These are phyloP conservation scores for Cherax destructor DNA, from an alignment of 1,140 invertebrate species.

Conservation along the genomic window DNA sequence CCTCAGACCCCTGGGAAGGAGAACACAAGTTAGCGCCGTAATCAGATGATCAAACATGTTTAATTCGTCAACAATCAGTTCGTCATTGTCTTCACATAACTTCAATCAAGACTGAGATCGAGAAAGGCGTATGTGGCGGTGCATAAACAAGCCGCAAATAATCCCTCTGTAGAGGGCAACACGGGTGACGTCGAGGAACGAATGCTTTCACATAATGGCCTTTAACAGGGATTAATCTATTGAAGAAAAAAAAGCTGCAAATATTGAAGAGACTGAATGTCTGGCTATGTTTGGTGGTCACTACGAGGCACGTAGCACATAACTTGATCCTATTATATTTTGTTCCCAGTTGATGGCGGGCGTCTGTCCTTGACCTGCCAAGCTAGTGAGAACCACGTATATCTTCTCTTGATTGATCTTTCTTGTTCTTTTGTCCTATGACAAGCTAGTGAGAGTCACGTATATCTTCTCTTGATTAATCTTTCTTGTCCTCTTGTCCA, in stretches of 20 bases:
- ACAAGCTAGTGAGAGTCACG: no score
- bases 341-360: background rate
- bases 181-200: background rate
- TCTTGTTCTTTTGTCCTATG: background rate
- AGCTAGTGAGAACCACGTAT: background rate
- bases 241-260: slow-evolving; percentile 30
- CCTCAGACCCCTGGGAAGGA: slow-evolving; percentile 14
- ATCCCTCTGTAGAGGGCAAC: background rate
- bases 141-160: slow-evolving; percentile 53
- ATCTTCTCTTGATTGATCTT: background rate
- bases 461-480: no score
- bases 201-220: background rate
- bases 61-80: slow-evolving; percentile 62
- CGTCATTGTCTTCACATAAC: slow-evolving; percentile 58
- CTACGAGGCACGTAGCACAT: slow-evolving; percentile 29
- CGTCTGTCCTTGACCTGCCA: background rate
- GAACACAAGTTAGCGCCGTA: slow-evolving; percentile 48
- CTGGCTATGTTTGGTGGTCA: slow-evolving; percentile 20
- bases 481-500: no score
- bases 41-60: slow-evolving; percentile 63
- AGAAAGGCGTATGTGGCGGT: slow-evolving; percentile 8
- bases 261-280: slow-evolving; percentile 26
- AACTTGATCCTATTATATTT: slow-evolving; percentile 35
- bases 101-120: slow-evolving; percentile 30
- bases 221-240: slow-evolving; percentile 47